Percentiles rank a stretch among this genome's conserved stretches.
These are phyloP conservation scores for Drosophila watanabei DNA, from an alignment of 1,140 invertebrate genomes.

Conservation along the genomic window DNA sequence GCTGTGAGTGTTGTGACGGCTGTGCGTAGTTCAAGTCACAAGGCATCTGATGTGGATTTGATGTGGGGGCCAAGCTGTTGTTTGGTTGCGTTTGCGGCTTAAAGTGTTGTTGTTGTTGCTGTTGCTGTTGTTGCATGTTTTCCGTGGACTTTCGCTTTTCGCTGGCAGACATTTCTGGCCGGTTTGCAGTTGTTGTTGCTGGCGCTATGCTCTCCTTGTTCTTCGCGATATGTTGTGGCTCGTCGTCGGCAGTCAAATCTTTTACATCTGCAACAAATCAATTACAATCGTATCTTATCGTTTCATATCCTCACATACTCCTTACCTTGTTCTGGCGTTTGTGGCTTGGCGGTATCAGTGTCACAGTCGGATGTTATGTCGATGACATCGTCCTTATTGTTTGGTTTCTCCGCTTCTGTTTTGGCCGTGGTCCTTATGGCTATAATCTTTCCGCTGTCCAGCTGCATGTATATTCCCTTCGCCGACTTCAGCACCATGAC, in stretches of 20 bases:
- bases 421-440: conserved; percentile 89
- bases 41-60: conserved; percentile 52
- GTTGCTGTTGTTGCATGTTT: conserved; percentile 13
- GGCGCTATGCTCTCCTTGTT: conserved; percentile 29
- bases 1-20: conserved; percentile 27
- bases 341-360: conserved; percentile 60
- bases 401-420: conserved; percentile 53
- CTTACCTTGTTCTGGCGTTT: conserved; percentile 63
- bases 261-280: conserved; percentile 28
- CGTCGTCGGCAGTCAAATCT: conserved; percentile 42
- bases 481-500: conserved; percentile 97
- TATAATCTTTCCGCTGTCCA: conserved; percentile 98
- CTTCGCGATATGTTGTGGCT: conserved; percentile 22
- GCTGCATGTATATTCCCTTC: conserved; percentile 97
- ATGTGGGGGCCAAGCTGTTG: conserved; percentile 39
- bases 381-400: conserved; percentile 75
- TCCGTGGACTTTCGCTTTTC: conserved; percentile 29
- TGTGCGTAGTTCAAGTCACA: conserved; percentile 58
- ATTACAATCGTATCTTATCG: neutral
- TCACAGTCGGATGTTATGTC: conserved; percentile 80
- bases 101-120: conserved; percentile 40
- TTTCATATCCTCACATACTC: neutral
- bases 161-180: conserved; percentile 16
- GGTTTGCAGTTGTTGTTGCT: conserved; percentile 12
- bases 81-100: conserved; percentile 53